Conservation (phyloP, 2,113 vertebrate species). For the Talpa occidentalis region DNA sequence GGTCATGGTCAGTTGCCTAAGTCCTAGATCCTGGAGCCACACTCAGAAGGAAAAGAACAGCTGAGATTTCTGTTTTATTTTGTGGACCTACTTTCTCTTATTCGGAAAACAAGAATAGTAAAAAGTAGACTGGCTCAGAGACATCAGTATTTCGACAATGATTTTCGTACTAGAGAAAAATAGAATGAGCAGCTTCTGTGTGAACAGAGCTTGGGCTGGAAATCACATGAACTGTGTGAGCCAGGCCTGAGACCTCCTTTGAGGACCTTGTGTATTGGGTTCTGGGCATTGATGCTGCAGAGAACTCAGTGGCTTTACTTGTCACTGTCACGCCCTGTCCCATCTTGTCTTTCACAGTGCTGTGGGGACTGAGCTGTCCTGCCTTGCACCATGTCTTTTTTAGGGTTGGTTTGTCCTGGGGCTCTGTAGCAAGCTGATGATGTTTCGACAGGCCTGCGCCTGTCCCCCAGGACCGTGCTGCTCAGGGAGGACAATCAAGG, state of each 20-base stretch:
- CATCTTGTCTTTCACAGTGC: constrained; percentile 45
- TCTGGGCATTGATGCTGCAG: neutral
- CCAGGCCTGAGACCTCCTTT: neutral
- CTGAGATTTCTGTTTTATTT: constrained; percentile 44
- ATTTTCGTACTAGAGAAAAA: constrained; percentile 28
- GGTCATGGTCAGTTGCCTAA: neutral
- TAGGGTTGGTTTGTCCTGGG: constrained; percentile 44
- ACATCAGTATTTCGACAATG: constrained; percentile 59
- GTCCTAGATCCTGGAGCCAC: neutral
- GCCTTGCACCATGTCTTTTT: constrained; percentile 31
- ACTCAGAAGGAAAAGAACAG: neutral
- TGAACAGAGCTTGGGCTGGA: constrained; percentile 41
- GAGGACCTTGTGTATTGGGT: constrained; percentile 3
- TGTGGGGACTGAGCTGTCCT: neutral
- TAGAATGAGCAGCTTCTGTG: constrained; percentile 25
- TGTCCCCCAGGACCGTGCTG: neutral
- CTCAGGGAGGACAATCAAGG: constrained; percentile 43
- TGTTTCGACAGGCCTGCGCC: constrained; percentile 21
- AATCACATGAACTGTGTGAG: constrained; percentile 5
- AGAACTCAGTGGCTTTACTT: constrained; percentile 37
- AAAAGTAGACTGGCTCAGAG: constrained; percentile 46
- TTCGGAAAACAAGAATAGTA: constrained; percentile 50
- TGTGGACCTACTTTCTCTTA: constrained; percentile 40
- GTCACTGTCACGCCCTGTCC: neutral
- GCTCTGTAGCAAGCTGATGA: constrained; percentile 67